A percentile compares a stretch with the other conserved stretches of the same genome.
These are phyloP conservation scores for Perognathus longimembris DNA, from an alignment of 2,113 vertebrate species.

Conservation along the genomic window DNA sequence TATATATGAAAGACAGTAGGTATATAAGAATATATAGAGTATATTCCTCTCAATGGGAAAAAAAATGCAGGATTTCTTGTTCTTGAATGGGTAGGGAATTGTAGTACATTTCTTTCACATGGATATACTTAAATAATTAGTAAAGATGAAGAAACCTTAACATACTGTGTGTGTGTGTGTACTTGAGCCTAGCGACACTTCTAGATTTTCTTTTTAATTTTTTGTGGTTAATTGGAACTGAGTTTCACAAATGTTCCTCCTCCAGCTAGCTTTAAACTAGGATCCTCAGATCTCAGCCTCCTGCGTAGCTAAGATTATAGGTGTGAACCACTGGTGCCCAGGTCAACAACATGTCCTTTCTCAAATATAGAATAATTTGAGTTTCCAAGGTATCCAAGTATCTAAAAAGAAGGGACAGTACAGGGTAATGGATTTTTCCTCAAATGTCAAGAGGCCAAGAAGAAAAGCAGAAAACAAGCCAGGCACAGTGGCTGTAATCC, in stretches of 20 bases:
- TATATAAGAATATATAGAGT: neutral
- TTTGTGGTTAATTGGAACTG: too few relatives aligned
- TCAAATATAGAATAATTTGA: neutral
- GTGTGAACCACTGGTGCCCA: too few relatives aligned
- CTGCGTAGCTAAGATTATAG: too few relatives aligned
- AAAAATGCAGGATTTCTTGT: neutral
- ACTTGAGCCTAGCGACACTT: too few relatives aligned
- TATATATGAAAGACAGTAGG: neutral
- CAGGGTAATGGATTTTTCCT: neutral
- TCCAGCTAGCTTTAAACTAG: too few relatives aligned
- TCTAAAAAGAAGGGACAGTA: neutral
- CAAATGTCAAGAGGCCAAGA: neutral
- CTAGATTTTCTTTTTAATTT: too few relatives aligned
- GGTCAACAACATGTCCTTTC: neutral
- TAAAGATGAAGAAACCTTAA: neutral
- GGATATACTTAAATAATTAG: neutral
- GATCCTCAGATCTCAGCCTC: too few relatives aligned
- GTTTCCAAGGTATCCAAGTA: neutral
- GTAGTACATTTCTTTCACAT: neutral
- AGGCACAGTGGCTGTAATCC: too few relatives aligned
- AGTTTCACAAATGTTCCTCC: too few relatives aligned
- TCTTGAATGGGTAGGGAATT: neutral
- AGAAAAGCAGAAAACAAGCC: neutral
- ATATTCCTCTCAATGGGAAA: neutral
- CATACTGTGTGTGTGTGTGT: too few relatives aligned